phyloP scores from a whole-genome alignment of 2,113 vertebrate genomes.

The Athene noctua region DNA sequence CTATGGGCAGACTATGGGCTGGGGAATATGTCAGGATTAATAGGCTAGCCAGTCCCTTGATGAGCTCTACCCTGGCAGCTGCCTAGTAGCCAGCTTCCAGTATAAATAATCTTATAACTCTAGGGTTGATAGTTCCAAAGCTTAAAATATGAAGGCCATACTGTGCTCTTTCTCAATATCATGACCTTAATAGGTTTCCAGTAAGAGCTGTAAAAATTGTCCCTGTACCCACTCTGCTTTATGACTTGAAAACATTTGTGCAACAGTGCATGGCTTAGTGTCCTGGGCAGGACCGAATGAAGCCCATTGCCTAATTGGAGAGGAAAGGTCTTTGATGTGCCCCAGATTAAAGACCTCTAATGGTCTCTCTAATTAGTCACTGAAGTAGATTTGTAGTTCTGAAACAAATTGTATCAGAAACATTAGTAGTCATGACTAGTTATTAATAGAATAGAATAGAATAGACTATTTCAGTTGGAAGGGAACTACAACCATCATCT shows the following conservation, averaged over 20 bases:
- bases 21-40: conserved; percentile 12
- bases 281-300: neutral
- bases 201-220: conserved; percentile 55
- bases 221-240: neutral
- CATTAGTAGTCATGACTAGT: neutral
- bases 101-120: conserved; percentile 47
- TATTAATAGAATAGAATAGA: neutral
- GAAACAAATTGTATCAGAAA: neutral
- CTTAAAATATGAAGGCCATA: conserved; percentile 59
- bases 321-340: conserved; percentile 33
- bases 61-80: conserved; percentile 46
- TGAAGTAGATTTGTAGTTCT: neutral
- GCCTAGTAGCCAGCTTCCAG: conserved; percentile 39
- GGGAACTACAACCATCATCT: neutral
- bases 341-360: conserved; percentile 4
- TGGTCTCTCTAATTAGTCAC: neutral
- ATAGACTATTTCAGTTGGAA: neutral
- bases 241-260: conserved; percentile 49
- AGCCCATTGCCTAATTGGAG: neutral
- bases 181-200: conserved; percentile 62
- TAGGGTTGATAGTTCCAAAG: conserved; percentile 33
- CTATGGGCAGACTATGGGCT: neutral
- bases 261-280: neutral
- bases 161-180: conserved; percentile 57
- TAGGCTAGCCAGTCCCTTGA: neutral